Base-by-base conservation (phyloP, 1,140 invertebrate genomes). In the Sinonovacula constricta region DNA sequence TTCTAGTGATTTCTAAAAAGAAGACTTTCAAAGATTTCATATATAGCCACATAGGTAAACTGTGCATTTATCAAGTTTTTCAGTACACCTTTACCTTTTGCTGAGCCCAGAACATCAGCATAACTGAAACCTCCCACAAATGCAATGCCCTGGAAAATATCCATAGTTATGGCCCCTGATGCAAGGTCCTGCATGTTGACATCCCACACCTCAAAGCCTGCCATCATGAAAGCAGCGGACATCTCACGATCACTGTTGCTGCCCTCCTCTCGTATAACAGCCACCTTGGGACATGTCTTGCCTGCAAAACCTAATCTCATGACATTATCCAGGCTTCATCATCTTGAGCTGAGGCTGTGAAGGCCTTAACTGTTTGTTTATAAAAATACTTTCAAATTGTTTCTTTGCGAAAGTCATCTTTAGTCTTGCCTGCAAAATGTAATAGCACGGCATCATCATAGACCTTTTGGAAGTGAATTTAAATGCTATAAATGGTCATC, bases 41-140 rank as follows among this genome's bases (percentile, higher is more conserved):
- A n/a, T n/a, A n/a, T n/a, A n/a, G n/a, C n/a, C n/a, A n/a, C n/a
- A n/a, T n/a, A n/a, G n/a, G n/a, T n/a, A n/a, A n/a, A n/a, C n/a
- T n/a, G n/a, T n/a, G n/a, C n/a, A n/a, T n/a, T n/a, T n/a, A n/a
- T n/a, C n/a, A n/a, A n/a, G n/a, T n/a, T n/a, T n/a, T n/a, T n/a
- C n/a, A n/a, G n/a, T n/a, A n/a, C n/a, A n/a, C n/a, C n/a, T n/a
- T 71, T 81, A 92, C 92, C 98, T 93, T 98, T 98, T 0, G 97
- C 97, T 0, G 97, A 98, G 0, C 98, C 98, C 39, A 99, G 92
- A 1, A 98, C 98, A 92, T 99, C 98, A 39, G 97, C 98, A 92
- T 98, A 99, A 91, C 97, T 99, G 88, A 99, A 99, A 18, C 98
- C 98, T 51, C 98, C 98, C 2, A 98, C 97, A 87, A 99, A 99